A percentile compares a stretch with the other conserved stretches of the same genome.
Evolutionary conservation across 2,888 invertebrate species (phyloP).

Genomic region (Julus scandinavius): DNA sequence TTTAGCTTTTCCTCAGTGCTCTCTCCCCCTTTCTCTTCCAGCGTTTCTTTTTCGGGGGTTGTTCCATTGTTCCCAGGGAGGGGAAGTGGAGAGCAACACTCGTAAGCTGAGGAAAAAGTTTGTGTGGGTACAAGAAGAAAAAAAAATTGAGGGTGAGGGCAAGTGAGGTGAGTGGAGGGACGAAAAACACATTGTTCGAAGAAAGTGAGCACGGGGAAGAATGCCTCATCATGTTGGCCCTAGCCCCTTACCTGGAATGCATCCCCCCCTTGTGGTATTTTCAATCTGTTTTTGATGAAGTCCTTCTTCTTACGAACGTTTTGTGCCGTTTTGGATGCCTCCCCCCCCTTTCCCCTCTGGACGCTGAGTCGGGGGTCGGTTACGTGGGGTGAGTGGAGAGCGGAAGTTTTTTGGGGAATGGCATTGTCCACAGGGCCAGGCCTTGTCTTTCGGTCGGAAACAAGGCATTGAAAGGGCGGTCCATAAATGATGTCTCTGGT

Average conservation of each 20-base stretch:
- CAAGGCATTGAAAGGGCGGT: no score
- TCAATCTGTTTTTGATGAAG: conserved; percentile 33
- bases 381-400: not conserved
- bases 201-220: conserved; percentile 27
- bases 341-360: no score
- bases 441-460: no score
- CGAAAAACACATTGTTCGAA: conserved; percentile 24
- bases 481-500: no score
- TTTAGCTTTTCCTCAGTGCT: not conserved
- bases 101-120: not conserved
- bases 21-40: not conserved
- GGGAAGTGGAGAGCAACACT: not conserved
- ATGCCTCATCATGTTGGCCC: conserved; percentile 16
- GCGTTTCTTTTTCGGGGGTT: not conserved
- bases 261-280: not conserved
- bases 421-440: no score
- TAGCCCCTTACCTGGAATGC: conserved; percentile 17
- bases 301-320: not conserved
- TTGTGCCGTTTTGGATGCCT: not conserved
- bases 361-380: not conserved
- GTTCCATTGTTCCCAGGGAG: not conserved
- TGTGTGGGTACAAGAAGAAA: not conserved
- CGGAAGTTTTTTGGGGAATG: not conserved
- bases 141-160: conserved; percentile 14
- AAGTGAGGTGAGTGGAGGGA: not conserved